phyloP scores from a whole-genome alignment of 2,113 vertebrate species.

The Electrona antarctica region DNA sequence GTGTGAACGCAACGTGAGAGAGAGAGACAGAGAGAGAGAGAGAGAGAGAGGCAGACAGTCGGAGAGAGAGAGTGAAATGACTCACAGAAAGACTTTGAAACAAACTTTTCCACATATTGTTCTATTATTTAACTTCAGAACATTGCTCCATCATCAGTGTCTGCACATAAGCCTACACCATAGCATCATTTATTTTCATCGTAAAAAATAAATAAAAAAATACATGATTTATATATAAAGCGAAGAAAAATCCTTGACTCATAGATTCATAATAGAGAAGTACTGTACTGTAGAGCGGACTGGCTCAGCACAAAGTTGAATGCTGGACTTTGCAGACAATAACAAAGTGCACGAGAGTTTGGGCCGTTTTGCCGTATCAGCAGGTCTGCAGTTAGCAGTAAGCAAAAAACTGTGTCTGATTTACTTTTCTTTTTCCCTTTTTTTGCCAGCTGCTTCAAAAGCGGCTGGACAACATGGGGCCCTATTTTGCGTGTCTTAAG shows the following conservation, averaged over 20 bases:
- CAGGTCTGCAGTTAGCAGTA: neutral
- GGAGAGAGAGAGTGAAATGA: constrained; percentile 26
- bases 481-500: too few species aligned
- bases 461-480: too few species aligned
- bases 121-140: constrained; percentile 28
- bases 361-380: neutral
- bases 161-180: too few species aligned
- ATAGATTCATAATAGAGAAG: too few species aligned
- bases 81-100: constrained; percentile 50
- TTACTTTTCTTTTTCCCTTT: too few species aligned
- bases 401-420: neutral
- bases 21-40: constrained; percentile 2
- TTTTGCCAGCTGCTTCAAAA: too few species aligned
- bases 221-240: too few species aligned
- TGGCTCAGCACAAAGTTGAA: neutral
- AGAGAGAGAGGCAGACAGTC: constrained; percentile 4
- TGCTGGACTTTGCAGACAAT: neutral
- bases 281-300: neutral
- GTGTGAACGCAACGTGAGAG: neutral
- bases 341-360: neutral
- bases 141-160: constrained; percentile 12
- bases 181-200: too few species aligned
- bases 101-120: neutral
- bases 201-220: too few species aligned
- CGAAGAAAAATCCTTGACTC: too few species aligned